Evolutionary conservation across 1,140 invertebrate genomes (phyloP), one percentile per base, ranked within the genome.

Genomic region (Calosoma granatense): DNA sequence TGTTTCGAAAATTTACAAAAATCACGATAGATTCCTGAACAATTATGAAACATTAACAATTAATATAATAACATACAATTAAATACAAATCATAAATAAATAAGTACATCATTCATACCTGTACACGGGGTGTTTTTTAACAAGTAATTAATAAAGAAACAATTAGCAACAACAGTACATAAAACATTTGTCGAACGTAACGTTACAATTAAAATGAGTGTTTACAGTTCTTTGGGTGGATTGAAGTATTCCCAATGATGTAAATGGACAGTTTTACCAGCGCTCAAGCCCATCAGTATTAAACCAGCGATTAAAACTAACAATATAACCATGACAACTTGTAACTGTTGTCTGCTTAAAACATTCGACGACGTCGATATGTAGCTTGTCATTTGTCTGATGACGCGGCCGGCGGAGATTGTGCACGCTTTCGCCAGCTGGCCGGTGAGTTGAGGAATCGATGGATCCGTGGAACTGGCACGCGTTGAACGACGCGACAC

Each of bases 221-320:
- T n/a, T 64, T 64, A 71, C 36, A 67, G 59, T 60, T 74, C 77
- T 59, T 64, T 77, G 57, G 85, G 86, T 19, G 86, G 87, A 75
- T 87, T 88, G 63, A 86, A 89, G 67, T 85, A 91, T 68, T 91
- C 88, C 88, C 88, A 91, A 58, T 83, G 81, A 65, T 88, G 83
- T 69, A 90, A 85, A 58, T 86, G 86, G 36, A 89, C 78, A 17
- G 84, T 83, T 59, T 80, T 79, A 22, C 83, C 81, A 41, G 80
- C 81, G 57, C 80, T 80, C 52, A 84, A 79, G n/a, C 82, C 82
- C 20, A 87, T 71, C 69, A 87, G 75, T 22, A 90, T 77, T 15
- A 90, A 69, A 1, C 81, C 84, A 22, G 84, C 84, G 21, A 90
- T 79, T 22, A 90, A 72, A 41, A 90, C 78, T 41, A 90, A 74